phyloP scores from a whole-genome alignment of 2,797 vertebrate species.

The Galagoides demidoff region DNA sequence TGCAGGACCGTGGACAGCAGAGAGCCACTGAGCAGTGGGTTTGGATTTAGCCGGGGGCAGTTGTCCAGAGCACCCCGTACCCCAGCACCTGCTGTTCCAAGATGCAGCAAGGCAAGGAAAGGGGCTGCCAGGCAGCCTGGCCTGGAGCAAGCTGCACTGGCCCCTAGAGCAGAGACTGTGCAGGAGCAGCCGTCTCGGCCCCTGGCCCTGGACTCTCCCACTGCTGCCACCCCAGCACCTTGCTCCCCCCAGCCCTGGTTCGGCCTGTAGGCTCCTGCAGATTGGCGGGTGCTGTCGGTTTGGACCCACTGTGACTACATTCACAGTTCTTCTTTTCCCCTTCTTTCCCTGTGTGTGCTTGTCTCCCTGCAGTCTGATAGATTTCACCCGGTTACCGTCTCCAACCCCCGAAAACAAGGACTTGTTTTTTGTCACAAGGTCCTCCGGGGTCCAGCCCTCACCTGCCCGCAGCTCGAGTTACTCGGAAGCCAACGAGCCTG shows the following conservation, averaged over 20 bases:
- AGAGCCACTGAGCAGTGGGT: not conserved
- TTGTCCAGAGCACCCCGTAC: conserved; percentile 23
- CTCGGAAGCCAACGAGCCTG: conserved; percentile 98
- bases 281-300: conserved; percentile 75
- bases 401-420: conserved; percentile 99
- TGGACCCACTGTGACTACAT: conserved; percentile 76
- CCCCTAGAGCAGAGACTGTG: not conserved
- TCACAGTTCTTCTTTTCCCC: conserved; percentile 87
- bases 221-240: not conserved
- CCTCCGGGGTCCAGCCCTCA: conserved; percentile 96
- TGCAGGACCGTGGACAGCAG: not conserved
- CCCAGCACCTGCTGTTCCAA: conserved; percentile 45
- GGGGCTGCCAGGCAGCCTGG: conserved; percentile 13
- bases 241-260: not conserved
- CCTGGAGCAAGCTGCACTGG: conserved; percentile 20
- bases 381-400: conserved; percentile 99
- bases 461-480: conserved; percentile 99
- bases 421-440: conserved; percentile 99
- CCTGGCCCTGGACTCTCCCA: not conserved
- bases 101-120: conserved; percentile 59
- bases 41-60: not conserved
- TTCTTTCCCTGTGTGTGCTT: conserved; percentile 86
- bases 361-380: conserved; percentile 93
- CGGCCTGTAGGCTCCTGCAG: conserved; percentile 62
- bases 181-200: not conserved